Conservation (phyloP, 2,797 vertebrate genomes). For the Selene dorsalis region DNA sequence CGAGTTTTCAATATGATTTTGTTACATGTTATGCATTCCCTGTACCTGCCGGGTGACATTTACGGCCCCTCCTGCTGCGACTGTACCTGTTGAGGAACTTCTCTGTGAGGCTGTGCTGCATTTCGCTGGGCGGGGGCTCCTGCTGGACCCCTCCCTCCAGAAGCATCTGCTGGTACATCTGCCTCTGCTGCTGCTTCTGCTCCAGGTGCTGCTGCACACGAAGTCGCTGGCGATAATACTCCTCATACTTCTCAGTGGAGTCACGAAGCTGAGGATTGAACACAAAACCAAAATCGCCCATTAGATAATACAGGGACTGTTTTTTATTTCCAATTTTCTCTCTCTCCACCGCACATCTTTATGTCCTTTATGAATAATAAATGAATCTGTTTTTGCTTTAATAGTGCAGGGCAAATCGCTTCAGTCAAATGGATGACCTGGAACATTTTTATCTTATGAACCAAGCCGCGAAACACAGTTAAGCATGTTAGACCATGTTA, state of each 20-base stretch:
- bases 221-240: constrained; percentile 95
- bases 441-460: no score
- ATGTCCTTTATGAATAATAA: neutral
- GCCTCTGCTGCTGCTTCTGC: constrained; percentile 96
- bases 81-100: constrained; percentile 95
- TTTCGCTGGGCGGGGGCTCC: constrained; percentile 87
- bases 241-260: constrained; percentile 97
- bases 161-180: constrained; percentile 98
- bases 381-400: neutral
- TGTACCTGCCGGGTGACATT: neutral
- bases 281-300: neutral
- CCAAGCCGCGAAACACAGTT: neutral
- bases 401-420: neutral
- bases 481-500: neutral
- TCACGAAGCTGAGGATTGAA: constrained; percentile 87
- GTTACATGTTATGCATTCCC: no score
- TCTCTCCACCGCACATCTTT: neutral
- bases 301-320: neutral
- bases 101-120: constrained; percentile 96
- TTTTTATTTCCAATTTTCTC: neutral
- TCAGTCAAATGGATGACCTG: neutral
- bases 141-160: constrained; percentile 97
- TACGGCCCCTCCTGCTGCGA: neutral
- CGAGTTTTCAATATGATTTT: neutral
- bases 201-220: constrained; percentile 98